Evolutionary conservation across 2,113 vertebrate species (phyloP).

Genomic region (Desmodus rotundus): DNA sequence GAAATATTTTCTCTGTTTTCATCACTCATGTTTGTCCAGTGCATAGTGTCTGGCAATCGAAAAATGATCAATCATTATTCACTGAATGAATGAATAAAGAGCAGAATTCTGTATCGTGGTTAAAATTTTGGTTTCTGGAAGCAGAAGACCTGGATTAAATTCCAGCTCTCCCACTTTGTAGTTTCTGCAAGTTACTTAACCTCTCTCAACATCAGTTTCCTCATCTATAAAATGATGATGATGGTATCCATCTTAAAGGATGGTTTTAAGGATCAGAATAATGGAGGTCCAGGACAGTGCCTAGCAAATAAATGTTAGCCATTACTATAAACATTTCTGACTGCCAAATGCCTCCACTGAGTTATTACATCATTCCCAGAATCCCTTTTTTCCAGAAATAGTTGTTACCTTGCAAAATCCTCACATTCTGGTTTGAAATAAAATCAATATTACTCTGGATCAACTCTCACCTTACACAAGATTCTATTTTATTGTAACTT

Average conservation of each 20-base stretch:
- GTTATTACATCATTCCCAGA: neutral
- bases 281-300: neutral
- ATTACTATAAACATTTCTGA: neutral
- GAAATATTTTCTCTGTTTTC: neutral
- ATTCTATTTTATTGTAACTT: neutral
- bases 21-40: neutral
- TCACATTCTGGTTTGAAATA: neutral
- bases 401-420: slow-evolving; percentile 29
- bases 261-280: slow-evolving; percentile 5
- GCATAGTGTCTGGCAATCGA: neutral
- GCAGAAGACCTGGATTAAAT: slow-evolving; percentile 10
- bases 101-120: neutral
- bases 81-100: neutral
- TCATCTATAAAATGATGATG: slow-evolving; percentile 7
- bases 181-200: neutral
- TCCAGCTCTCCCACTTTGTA: neutral
- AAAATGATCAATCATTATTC: neutral
- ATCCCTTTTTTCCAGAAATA: neutral
- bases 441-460: neutral
- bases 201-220: slow-evolving; percentile 32
- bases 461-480: neutral
- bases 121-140: neutral
- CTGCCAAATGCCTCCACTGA: neutral
- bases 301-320: neutral
- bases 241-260: neutral